Percentiles rank a stretch among this genome's conserved stretches.
Evolutionary conservation across 1,140 invertebrate genomes (phyloP).

Genomic region (Drosophila triauraria): DNA sequence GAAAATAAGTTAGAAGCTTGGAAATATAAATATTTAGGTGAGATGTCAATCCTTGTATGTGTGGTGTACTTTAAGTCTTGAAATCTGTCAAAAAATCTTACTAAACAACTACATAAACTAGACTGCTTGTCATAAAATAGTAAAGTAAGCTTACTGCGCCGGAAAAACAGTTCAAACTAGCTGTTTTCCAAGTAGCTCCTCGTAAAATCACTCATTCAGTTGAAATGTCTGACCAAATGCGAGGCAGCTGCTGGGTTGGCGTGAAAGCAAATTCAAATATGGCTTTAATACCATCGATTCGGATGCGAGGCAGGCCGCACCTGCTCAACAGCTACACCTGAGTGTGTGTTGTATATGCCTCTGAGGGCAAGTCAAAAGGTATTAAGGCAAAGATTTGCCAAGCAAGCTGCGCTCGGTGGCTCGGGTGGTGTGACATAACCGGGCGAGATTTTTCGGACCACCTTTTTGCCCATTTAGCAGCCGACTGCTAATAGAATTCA

Average conservation of each 20-base stretch:
- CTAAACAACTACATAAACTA: not conserved
- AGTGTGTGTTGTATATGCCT: not conserved
- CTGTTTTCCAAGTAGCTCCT: not conserved
- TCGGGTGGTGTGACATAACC: conserved; percentile 25
- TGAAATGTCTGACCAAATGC: conserved; percentile 6
- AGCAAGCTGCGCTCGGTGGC: not conserved
- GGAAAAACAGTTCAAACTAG: not conserved
- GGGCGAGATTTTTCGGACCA: conserved; percentile 10
- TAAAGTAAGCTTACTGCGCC: not conserved
- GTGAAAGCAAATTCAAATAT: conserved; percentile 41
- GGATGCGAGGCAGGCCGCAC: conserved; percentile 12
- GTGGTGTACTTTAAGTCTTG: not conserved
- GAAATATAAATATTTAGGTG: not conserved
- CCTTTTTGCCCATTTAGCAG: conserved; percentile 37
- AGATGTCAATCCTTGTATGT: not conserved
- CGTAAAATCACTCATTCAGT: not conserved
- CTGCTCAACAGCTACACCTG: not conserved
- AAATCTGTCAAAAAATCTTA: not conserved
- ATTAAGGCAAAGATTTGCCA: conserved; percentile 24
- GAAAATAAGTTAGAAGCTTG: not conserved
- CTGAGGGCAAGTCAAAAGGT: conserved; percentile 32
- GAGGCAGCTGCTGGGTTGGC: not conserved
- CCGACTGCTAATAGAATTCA: conserved; percentile 50
- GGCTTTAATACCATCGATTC: conserved; percentile 29
- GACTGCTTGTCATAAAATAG: not conserved